A percentile compares a stretch with the other conserved stretches of the same genome.
Evolutionary conservation across 2,797 vertebrate genomes (phyloP).

Genomic region (Poeciliopsis paucimaculata): DNA sequence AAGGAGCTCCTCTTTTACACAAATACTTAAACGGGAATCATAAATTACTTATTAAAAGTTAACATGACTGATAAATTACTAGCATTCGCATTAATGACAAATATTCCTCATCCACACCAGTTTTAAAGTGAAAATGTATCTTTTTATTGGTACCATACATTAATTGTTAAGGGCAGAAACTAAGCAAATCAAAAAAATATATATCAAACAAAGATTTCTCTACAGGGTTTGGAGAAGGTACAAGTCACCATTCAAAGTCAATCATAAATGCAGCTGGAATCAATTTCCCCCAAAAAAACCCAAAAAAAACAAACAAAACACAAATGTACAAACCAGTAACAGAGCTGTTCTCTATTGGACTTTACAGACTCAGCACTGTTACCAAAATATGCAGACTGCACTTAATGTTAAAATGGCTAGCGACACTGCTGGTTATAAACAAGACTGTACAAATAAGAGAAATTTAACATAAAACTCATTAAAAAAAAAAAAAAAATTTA

Average conservation of each 20-base stretch:
- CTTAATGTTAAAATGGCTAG: constrained; percentile 61
- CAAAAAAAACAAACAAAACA: neutral
- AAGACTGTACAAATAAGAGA: constrained; percentile 44
- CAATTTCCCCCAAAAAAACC: constrained; percentile 38
- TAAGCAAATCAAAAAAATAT: constrained; percentile 86
- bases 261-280: constrained; percentile 58
- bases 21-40: neutral
- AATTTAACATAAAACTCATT: constrained; percentile 37
- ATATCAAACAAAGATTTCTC: constrained; percentile 82
- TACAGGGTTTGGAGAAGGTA: constrained; percentile 80
- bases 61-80: neutral
- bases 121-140: constrained; percentile 89
- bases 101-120: constrained; percentile 10
- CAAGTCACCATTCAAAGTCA: constrained; percentile 78
- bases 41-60: neutral
- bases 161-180: constrained; percentile 94
- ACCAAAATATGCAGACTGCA: constrained; percentile 60
- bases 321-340: constrained; percentile 68
- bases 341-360: constrained; percentile 49
- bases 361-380: constrained; percentile 64
- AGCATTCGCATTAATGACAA: neutral
- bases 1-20: neutral
- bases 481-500: constrained; percentile 9
- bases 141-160: constrained; percentile 96
- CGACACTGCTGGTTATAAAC: constrained; percentile 42